Conservation (phyloP, 1,140 invertebrate genomes). For the Maconellicoccus hirsutus region DNA sequence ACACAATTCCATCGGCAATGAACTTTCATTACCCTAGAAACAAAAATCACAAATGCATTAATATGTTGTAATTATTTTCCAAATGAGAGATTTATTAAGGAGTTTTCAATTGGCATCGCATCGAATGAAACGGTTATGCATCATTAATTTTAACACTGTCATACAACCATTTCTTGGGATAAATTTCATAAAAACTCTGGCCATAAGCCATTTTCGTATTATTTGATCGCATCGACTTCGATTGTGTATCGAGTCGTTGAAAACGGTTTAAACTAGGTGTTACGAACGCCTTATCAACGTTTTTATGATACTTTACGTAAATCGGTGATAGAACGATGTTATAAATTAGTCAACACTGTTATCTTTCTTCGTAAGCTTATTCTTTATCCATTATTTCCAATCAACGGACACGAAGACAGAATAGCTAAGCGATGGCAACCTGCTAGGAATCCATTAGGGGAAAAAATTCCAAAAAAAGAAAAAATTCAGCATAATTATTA, state of each 20-base stretch:
- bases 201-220: not conserved
- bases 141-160: not conserved
- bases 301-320: too few species aligned
- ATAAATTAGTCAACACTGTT: too few species aligned
- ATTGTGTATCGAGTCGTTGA: not conserved
- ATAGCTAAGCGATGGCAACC: too few species aligned
- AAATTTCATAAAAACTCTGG: not conserved
- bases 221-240: not conserved
- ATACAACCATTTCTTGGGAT: not conserved
- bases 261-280: not conserved
- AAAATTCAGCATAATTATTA: too few species aligned
- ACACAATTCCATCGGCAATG: constrained; percentile 7
- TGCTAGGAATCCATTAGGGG: too few species aligned
- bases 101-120: not conserved
- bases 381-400: too few species aligned
- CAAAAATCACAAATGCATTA: not conserved
- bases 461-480: too few species aligned
- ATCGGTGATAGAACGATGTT: too few species aligned
- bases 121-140: not conserved
- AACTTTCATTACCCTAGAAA: not conserved
- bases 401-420: too few species aligned
- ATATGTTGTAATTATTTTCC: not conserved
- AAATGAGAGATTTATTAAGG: not conserved
- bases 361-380: too few species aligned
- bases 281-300: too few species aligned